Conservation (phyloP, 2,888 invertebrate species). For the Cheilosia variabilis region DNA sequence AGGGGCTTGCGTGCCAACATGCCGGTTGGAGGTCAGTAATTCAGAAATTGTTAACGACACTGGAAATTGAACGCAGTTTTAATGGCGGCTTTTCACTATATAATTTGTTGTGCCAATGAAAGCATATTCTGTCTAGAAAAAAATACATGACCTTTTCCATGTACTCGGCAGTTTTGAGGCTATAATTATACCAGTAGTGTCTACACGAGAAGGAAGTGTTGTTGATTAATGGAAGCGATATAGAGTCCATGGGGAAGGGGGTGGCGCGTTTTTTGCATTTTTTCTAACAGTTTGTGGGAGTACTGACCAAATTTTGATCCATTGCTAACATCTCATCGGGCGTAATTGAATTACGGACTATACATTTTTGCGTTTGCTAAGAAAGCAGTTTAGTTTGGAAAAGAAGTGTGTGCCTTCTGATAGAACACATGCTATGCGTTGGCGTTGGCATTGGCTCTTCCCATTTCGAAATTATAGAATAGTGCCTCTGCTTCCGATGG, state of each 20-base stretch:
- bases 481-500: too few relatives aligned
- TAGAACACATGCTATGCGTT: too few relatives aligned
- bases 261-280: not conserved
- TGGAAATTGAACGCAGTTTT: conserved; percentile 4
- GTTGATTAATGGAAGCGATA: not conserved
- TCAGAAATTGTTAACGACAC: conserved; percentile 29
- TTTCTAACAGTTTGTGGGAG: too few relatives aligned
- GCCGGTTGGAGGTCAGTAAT: conserved; percentile 34
- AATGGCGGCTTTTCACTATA: conserved; percentile 1
- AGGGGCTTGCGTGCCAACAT: conserved; percentile 18
- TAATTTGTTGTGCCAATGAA: conserved; percentile 19
- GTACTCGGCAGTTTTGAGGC: not conserved
- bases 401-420: too few relatives aligned
- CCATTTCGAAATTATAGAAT: too few relatives aligned
- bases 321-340: too few relatives aligned
- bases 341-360: too few relatives aligned
- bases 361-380: too few relatives aligned
- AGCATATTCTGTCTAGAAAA: conserved; percentile 23
- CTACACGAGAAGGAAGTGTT: not conserved
- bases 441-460: too few relatives aligned
- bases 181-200: not conserved
- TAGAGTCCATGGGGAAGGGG: not conserved
- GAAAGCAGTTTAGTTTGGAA: too few relatives aligned
- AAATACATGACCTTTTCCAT: not conserved
- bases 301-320: too few relatives aligned